Evolutionary conservation across 1,140 invertebrate genomes (phyloP).

Genomic region (Bombus sylvicola): DNA sequence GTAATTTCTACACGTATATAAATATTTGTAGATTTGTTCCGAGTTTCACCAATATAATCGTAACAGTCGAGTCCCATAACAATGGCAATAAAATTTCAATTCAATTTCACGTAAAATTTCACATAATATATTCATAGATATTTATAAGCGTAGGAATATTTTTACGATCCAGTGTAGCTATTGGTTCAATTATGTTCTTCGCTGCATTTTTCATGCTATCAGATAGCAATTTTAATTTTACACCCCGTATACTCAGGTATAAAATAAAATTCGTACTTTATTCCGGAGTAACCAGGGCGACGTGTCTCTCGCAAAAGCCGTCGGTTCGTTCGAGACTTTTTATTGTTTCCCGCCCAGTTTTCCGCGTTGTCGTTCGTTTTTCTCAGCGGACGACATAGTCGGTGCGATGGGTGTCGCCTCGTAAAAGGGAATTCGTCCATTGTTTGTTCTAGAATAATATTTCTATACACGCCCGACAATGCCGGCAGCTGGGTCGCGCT

Average conservation of each 20-base stretch:
- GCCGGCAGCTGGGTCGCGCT: constrained; percentile 29
- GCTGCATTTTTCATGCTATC: not conserved
- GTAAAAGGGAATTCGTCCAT: constrained; percentile 58
- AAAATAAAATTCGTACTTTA: constrained; percentile 45
- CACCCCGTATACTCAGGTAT: not conserved
- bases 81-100: not conserved
- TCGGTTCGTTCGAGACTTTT: constrained; percentile 26
- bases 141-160: not conserved
- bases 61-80: not conserved
- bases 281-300: not conserved
- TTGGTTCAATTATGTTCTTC: not conserved
- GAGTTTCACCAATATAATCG: not conserved
- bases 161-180: not conserved
- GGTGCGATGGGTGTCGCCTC: constrained; percentile 12
- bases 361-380: constrained; percentile 26
- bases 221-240: constrained; percentile 3
- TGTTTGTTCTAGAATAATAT: constrained; percentile 60
- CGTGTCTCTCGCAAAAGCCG: not conserved
- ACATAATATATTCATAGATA: not conserved
- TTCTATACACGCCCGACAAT: constrained; percentile 23
- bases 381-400: not conserved
- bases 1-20: too few species aligned
- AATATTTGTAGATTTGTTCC: too few species aligned
- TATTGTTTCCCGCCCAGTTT: constrained; percentile 33
- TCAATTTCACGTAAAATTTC: too few species aligned